phyloP scores from a whole-genome alignment of 2,797 vertebrate genomes.

The Nyctalus aviator region DNA sequence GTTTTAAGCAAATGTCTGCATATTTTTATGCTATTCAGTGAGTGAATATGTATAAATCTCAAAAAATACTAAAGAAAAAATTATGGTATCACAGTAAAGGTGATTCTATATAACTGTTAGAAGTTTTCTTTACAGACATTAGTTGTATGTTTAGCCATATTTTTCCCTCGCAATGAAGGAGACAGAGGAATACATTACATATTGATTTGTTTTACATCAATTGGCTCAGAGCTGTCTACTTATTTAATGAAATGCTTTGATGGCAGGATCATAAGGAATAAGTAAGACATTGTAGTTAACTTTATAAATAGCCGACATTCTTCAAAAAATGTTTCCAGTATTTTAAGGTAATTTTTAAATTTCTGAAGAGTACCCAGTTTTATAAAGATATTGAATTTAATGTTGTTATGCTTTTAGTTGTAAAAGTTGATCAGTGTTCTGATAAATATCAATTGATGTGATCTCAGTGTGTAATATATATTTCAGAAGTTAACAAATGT shows the following conservation, averaged over 20 bases:
- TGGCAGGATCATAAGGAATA: not conserved
- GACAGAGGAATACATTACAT: not conserved
- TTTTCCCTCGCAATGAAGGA: not conserved
- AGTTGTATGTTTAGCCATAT: not conserved
- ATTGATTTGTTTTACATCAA: slow-evolving; percentile 35
- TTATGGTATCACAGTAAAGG: not conserved
- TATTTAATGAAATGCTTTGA: not conserved
- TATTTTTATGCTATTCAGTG: not conserved
- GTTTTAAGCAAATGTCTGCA: not conserved
- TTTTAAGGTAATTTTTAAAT: slow-evolving; percentile 7
- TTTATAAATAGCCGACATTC: not conserved
- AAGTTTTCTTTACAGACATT: slow-evolving; percentile 31
- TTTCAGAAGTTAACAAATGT: not conserved
- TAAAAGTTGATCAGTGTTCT: slow-evolving; percentile 25
- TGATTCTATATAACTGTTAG: not conserved
- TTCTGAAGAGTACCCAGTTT: not conserved
- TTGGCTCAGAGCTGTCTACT: not conserved
- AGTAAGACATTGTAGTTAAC: not conserved
- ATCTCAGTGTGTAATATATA: not conserved
- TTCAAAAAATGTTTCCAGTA: slow-evolving; percentile 21
- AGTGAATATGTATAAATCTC: not conserved
- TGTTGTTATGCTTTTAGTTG: not conserved
- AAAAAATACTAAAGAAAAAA: not conserved
- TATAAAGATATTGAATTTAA: not conserved
- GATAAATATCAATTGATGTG: not conserved